A percentile compares a stretch with the other conserved stretches of the same genome.
Conservation (phyloP, 2,888 invertebrate species). For the Chironomus riparius region DNA sequence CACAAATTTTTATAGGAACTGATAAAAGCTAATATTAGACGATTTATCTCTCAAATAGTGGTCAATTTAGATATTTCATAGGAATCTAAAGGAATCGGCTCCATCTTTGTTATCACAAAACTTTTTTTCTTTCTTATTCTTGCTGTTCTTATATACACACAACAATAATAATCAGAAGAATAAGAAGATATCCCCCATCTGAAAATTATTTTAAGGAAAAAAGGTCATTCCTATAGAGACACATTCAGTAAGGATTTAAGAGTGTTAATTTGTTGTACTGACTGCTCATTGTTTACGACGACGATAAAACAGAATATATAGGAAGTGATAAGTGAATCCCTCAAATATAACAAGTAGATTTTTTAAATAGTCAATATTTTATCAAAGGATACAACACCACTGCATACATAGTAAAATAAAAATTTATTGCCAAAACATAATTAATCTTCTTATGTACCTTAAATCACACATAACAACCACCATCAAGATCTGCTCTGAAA, state of each 20-base stretch:
- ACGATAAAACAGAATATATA: neutral
- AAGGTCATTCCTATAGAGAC: neutral
- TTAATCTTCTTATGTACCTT: conserved; percentile 23
- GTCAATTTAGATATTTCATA: conserved; percentile 10
- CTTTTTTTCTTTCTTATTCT: neutral
- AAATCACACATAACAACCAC: neutral
- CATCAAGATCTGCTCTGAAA: too few relatives aligned
- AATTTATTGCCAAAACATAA: neutral
- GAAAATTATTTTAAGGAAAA: neutral
- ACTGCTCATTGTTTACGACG: neutral
- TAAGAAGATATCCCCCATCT: neutral
- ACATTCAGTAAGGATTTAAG: neutral
- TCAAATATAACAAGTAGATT: neutral
- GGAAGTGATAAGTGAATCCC: neutral
- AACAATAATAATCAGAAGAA: neutral
- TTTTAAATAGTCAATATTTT: neutral
- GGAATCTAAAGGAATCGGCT: neutral
- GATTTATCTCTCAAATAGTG: conserved; percentile 8
- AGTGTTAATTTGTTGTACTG: conserved; percentile 4
- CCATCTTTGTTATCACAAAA: neutral
- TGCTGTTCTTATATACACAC: neutral
- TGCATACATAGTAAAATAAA: neutral
- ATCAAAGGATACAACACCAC: neutral
- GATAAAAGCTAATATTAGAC: neutral
- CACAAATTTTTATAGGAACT: too few relatives aligned